These are phyloP conservation scores for Melanotaenia trifasciata DNA, from an alignment of 2,797 vertebrate genomes.

Conservation along the genomic window DNA sequence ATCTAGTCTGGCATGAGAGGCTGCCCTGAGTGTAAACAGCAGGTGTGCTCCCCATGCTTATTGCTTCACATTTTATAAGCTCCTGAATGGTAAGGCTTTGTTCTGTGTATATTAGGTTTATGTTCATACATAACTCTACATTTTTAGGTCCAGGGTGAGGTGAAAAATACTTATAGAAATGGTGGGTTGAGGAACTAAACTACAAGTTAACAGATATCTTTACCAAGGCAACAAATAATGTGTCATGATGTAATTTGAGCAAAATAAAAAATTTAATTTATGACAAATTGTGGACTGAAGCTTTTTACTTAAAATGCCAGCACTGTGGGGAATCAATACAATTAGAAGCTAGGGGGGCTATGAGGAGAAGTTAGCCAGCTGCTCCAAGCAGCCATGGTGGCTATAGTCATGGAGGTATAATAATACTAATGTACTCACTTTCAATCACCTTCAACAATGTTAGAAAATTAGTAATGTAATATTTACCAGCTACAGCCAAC, in stretches of 20 bases:
- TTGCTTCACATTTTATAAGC: constrained; percentile 42
- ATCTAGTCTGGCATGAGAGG: constrained; percentile 66
- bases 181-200: not conserved
- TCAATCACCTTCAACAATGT: not conserved
- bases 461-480: not conserved
- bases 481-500: not conserved
- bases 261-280: not conserved
- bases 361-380: no score
- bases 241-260: not conserved
- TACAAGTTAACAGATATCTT: not conserved
- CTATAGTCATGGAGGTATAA: not conserved
- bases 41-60: constrained; percentile 37
- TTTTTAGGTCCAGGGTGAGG: not conserved
- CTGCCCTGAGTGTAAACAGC: constrained; percentile 57
- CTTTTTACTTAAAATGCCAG: no score
- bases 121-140: constrained; percentile 6
- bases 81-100: constrained; percentile 1
- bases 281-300: no score
- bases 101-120: constrained; percentile 15
- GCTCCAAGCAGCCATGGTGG: not conserved
- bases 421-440: no score
- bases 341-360: no score
- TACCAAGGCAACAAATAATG: not conserved
- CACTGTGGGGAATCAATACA: no score
- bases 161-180: not conserved